These are phyloP conservation scores for Eupeodes corollae DNA, from an alignment of 1,140 invertebrate species.

Conservation along the genomic window DNA sequence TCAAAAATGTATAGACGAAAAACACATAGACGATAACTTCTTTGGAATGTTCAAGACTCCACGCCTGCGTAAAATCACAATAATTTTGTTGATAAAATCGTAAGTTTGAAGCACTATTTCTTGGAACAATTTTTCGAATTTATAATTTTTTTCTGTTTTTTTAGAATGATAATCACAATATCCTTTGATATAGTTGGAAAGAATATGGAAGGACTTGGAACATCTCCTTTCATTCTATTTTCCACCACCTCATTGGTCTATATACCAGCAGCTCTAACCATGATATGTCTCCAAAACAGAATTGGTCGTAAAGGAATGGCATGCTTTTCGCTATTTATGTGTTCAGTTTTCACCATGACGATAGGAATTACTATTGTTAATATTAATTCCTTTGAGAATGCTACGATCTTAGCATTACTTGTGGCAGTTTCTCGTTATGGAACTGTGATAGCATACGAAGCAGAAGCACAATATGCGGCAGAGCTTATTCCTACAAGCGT, in stretches of 20 bases:
- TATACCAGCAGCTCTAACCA: slow-evolving; percentile 43
- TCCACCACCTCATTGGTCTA: slow-evolving; percentile 41
- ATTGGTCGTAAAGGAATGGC: slow-evolving; percentile 47
- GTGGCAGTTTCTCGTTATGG: slow-evolving; percentile 46
- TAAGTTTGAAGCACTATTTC: no score
- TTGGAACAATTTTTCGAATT: no score
- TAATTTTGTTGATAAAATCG: slow-evolving; percentile 48
- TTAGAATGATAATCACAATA: slow-evolving; percentile 46
- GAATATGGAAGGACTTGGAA: slow-evolving; percentile 46
- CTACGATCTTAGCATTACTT: slow-evolving; percentile 23
- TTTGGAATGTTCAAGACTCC: slow-evolving; percentile 43
- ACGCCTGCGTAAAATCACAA: slow-evolving; percentile 41
- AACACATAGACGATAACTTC: slow-evolving; percentile 20
- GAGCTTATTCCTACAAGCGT: slow-evolving; percentile 55
- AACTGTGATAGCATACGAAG: slow-evolving; percentile 50
- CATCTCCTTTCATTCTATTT: slow-evolving; percentile 45
- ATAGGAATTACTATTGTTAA: slow-evolving; percentile 16
- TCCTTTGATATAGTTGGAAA: slow-evolving; percentile 49
- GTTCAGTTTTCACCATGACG: slow-evolving; percentile 39
- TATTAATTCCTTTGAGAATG: slow-evolving; percentile 7
- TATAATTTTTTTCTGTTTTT: neutral
- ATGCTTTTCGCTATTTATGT: slow-evolving; percentile 40
- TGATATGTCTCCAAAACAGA: slow-evolving; percentile 44
- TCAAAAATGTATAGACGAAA: slow-evolving; percentile 11
- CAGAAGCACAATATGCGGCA: slow-evolving; percentile 50